Percentiles rank a stretch among this genome's conserved stretches.
Conservation (phyloP, 2,888 invertebrate species). For the Tuta absoluta region DNA sequence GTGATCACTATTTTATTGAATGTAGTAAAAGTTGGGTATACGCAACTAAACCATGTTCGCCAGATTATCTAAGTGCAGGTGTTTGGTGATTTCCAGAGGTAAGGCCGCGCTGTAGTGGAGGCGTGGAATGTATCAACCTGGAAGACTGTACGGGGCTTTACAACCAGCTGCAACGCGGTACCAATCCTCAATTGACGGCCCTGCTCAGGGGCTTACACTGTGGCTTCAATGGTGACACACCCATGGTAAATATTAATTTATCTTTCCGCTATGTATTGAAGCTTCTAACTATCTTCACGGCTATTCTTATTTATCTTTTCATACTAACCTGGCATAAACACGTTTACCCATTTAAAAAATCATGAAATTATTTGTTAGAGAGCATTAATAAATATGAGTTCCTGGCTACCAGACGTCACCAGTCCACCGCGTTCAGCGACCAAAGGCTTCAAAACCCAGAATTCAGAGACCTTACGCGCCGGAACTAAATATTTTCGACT, state of each 20-base stretch:
- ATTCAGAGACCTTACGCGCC: slow-evolving; percentile 50
- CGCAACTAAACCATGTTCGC: too few species aligned
- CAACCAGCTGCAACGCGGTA: slow-evolving; percentile 60
- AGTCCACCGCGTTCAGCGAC: not conserved
- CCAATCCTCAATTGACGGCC: slow-evolving; percentile 59
- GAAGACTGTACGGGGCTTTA: slow-evolving; percentile 50
- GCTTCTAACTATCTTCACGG: not conserved
- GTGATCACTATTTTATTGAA: too few species aligned
- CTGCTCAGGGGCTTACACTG: slow-evolving; percentile 85
- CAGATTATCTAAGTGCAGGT: too few species aligned
- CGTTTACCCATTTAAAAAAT: not conserved
- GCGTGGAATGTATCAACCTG: slow-evolving; percentile 54
- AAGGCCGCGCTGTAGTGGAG: slow-evolving; percentile 47
- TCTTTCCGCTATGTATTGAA: not conserved
- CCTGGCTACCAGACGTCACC: not conserved
- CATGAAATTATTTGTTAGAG: not conserved
- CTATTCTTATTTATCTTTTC: not conserved
- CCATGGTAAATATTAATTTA: slow-evolving; percentile 74
- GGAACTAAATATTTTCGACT: slow-evolving; percentile 30
- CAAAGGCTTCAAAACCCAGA: slow-evolving; percentile 9
- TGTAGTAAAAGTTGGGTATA: too few species aligned
- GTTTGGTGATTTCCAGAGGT: slow-evolving; percentile 44
- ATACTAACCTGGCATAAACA: not conserved
- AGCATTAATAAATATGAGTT: not conserved
- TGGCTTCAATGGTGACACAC: slow-evolving; percentile 78